Conservation (phyloP, 2,888 invertebrate species). For the Pterobdella sp. region DNA sequence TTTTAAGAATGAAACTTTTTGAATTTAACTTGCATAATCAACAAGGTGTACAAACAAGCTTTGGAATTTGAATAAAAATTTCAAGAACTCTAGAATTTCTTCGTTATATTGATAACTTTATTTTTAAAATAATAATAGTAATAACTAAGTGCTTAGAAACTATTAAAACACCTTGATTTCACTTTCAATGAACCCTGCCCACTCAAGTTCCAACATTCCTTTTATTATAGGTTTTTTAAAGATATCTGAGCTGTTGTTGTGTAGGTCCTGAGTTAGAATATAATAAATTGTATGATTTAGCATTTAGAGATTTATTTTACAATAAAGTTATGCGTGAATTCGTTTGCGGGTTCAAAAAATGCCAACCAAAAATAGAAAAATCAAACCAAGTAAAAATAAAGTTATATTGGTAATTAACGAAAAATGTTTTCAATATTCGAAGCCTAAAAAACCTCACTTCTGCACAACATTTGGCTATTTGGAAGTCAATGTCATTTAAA, state of each 20-base stretch:
- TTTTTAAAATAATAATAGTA: no score
- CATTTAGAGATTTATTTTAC: background rate
- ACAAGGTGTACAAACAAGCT: no score
- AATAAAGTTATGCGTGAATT: background rate
- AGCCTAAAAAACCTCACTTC: no score
- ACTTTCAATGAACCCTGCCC: slow-evolving; percentile 47
- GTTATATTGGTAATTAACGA: no score
- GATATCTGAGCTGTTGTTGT: slow-evolving; percentile 39
- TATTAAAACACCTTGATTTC: slow-evolving; percentile 45
- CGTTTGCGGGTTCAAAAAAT: background rate
- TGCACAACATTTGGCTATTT: slow-evolving; percentile 46
- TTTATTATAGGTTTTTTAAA: slow-evolving; percentile 42
- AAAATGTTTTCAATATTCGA: no score
- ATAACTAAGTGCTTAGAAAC: no score
- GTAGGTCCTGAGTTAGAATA: slow-evolving; percentile 43
- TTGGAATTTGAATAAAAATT: no score
- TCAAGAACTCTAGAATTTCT: no score
- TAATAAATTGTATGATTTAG: background rate
- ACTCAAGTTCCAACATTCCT: slow-evolving; percentile 50
- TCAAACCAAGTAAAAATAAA: background rate
- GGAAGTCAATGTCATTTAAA: slow-evolving; percentile 46
- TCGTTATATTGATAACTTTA: no score
- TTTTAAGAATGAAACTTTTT: no score
- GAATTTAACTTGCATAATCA: no score
- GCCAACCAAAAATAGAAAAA: background rate